Base-by-base conservation (phyloP, 2,113 vertebrate genomes). In the Clarias batrachus region DNA sequence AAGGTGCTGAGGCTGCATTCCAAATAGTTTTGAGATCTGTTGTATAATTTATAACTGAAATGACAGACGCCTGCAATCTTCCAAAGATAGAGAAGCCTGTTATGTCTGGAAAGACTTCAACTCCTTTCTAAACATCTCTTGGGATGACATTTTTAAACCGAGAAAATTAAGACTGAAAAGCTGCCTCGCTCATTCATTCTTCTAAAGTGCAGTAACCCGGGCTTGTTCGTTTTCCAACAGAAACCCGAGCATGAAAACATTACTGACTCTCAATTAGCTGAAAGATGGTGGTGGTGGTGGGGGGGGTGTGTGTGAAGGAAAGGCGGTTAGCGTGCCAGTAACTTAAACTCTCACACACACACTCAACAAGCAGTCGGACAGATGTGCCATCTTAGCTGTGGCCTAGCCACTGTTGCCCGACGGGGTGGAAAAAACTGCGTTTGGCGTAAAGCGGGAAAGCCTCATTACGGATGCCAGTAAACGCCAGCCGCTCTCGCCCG, bases 391-490 rank as follows among this genome's bases (percentile, higher is more conserved):
- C 85, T 74, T 77, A 85, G 60, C 17, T 17, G 27, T 7, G 52
- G 63, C 85, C 52, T 9, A 12, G 23, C 41, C 12, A 23, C 63
- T 14, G 41, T 48, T 66, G 81, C 65, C 87, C 68, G 4, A 30
- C 62, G n/a, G 73, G 83, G 80, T 85, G 83, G 88, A 82, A 80
- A 52, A 71, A 68, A 89, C 68, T 73, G 62, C 41, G 41, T 27
- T 82, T 85, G 88, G 84, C 90, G 73, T 19, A 82, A 52, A 66
- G 84, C 33, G 52, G 63, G 25, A 77, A 25, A 27, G 81, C 66
- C 79, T 83, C 83, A 76, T 87, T 84, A 90, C 74, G 84, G 54
- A 85, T 78, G 80, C 85, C 84, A 76, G 84, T 88, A 89, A 89
- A 91, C 74, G 82, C 85, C 79, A 33, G 54, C 52, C 37, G 8